Evolutionary conservation across 2,113 vertebrate species (phyloP).

Genomic region (Spea multiplicata): DNA sequence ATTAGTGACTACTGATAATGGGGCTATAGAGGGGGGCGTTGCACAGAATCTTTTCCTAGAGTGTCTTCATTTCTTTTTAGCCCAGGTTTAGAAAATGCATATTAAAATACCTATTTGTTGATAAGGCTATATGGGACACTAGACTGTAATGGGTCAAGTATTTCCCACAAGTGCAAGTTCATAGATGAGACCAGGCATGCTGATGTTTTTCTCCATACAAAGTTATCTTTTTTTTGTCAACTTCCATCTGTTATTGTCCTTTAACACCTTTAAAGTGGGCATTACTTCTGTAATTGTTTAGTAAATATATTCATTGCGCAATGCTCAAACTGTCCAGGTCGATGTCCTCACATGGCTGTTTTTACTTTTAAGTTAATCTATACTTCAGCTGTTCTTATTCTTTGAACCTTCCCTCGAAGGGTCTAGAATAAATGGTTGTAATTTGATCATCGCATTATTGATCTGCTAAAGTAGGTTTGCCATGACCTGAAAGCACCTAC

Average conservation of each 20-base stretch:
- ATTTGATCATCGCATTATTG: constrained; percentile 43
- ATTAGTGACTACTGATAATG: too few relatives aligned
- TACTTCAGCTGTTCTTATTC: constrained; percentile 32
- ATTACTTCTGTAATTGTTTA: neutral
- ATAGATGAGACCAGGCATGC: too few relatives aligned
- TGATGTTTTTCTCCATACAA: too few relatives aligned
- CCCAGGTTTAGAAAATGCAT: too few relatives aligned
- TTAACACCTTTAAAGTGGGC: neutral
- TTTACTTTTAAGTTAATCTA: constrained; percentile 31
- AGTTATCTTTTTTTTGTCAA: too few relatives aligned
- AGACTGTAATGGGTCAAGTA: too few relatives aligned
- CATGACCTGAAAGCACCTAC: constrained; percentile 35
- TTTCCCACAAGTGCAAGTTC: too few relatives aligned
- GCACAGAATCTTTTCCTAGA: too few relatives aligned
- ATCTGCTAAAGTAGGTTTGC: constrained; percentile 40
- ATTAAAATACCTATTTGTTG: too few relatives aligned
- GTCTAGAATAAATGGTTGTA: constrained; percentile 32
- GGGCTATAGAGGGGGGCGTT: too few relatives aligned
- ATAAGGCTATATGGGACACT: too few relatives aligned
- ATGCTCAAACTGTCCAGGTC: neutral
- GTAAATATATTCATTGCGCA: neutral
- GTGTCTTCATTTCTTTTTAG: too few relatives aligned
- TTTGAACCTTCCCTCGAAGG: constrained; percentile 37
- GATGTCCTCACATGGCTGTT: constrained; percentile 7
- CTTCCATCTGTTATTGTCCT: neutral